A percentile compares a stretch with the other conserved stretches of the same genome.
phyloP scores from a whole-genome alignment of 2,797 vertebrate species.

The Hafferia zeledoni region DNA sequence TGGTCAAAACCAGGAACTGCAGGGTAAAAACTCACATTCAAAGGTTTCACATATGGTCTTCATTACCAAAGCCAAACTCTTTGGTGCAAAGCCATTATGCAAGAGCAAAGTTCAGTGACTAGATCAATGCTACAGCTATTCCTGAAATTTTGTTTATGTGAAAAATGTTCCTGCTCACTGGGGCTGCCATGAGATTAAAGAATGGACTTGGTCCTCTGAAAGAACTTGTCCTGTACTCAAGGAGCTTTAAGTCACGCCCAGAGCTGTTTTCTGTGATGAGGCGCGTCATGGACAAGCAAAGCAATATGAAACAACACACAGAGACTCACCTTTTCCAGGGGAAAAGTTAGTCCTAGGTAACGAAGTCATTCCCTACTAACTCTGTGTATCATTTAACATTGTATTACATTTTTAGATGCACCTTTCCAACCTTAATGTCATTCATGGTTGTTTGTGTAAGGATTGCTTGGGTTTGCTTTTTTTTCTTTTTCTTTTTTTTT shows the following conservation, averaged over 20 bases:
- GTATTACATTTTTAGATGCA: not conserved
- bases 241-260: not conserved
- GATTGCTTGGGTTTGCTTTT: not conserved
- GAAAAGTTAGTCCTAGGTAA: not conserved
- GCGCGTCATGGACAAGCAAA: not conserved
- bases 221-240: not conserved
- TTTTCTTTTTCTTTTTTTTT: not conserved
- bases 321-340: not conserved
- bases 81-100: not conserved
- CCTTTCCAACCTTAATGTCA: not conserved
- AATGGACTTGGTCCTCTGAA: not conserved
- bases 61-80: not conserved
- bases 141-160: not conserved
- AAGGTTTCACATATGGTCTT: not conserved
- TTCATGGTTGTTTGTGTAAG: not conserved
- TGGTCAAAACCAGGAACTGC: not conserved
- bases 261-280: not conserved
- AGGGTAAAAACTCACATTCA: not conserved
- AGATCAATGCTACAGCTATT: not conserved
- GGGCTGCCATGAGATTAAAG: not conserved
- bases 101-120: not conserved
- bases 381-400: not conserved
- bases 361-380: not conserved
- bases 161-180: not conserved
- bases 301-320: not conserved